Conservation (phyloP, 2,113 vertebrate genomes). For the Columbina picui region DNA sequence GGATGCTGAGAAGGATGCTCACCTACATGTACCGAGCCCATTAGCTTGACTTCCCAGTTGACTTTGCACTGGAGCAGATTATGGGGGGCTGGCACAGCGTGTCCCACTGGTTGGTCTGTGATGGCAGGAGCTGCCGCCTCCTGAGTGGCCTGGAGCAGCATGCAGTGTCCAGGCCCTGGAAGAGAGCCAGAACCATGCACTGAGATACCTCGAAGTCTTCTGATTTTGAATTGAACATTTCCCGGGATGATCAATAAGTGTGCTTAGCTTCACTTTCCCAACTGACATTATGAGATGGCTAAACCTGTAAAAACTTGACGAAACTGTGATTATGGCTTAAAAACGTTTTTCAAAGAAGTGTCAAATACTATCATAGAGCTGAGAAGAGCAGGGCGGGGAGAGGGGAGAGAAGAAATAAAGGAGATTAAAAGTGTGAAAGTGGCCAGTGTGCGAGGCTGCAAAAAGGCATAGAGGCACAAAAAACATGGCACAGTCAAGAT, state of each 20-base stretch:
- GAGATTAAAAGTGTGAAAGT: neutral
- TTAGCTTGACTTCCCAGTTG: neutral
- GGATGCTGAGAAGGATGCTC: accelerated
- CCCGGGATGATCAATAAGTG: neutral
- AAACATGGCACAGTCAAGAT: neutral
- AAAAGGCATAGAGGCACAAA: neutral
- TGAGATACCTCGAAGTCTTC: neutral
- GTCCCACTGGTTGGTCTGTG: neutral
- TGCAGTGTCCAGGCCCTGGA: neutral
- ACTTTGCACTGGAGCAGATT: neutral
- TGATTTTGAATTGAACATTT: neutral
- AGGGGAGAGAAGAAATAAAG: neutral
- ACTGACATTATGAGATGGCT: neutral
- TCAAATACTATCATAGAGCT: neutral
- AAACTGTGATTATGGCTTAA: neutral
- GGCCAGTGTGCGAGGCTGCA: neutral
- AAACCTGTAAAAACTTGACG: neutral
- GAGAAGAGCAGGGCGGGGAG: neutral
- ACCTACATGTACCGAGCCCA: neutral
- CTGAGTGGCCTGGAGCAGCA: neutral
- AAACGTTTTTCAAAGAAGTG: neutral
- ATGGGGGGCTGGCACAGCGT: neutral
- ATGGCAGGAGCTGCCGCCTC: neutral
- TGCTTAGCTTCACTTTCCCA: neutral
- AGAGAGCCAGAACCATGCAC: neutral